A percentile compares a stretch with the other conserved stretches of the same genome.
Evolutionary conservation across 2,888 invertebrate species (phyloP).

Genomic region (Synanthedon andrenaeformis): DNA sequence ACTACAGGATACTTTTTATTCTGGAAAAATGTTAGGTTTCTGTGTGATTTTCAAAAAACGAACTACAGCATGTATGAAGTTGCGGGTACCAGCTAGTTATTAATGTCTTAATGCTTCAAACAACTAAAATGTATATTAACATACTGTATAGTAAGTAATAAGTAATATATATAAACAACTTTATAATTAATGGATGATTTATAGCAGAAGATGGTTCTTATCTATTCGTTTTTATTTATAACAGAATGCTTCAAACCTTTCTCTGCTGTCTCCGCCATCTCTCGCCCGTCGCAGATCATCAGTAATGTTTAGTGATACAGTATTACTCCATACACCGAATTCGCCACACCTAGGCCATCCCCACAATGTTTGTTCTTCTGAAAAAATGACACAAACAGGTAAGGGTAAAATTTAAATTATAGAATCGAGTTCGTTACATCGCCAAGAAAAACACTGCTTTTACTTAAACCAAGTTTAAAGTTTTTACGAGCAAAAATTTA

Average conservation of each 20-base stretch:
- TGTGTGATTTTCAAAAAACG: too few species aligned
- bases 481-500: not conserved
- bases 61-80: too few species aligned
- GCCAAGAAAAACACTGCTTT: not conserved
- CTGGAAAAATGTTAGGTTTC: too few species aligned
- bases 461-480: not conserved
- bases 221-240: not conserved
- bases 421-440: not conserved
- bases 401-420: slow-evolving; percentile 11
- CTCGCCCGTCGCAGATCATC: slow-evolving; percentile 81
- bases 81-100: too few species aligned
- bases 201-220: too few species aligned
- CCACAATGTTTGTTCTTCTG: slow-evolving; percentile 79
- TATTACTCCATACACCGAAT: slow-evolving; percentile 74
- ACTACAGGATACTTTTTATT: too few species aligned
- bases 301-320: slow-evolving; percentile 91
- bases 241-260: slow-evolving; percentile 75
- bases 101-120: too few species aligned
- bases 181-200: too few species aligned
- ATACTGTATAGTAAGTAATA: too few species aligned
- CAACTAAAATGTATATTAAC: too few species aligned
- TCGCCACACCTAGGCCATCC: slow-evolving; percentile 43
- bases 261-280: slow-evolving; percentile 80
- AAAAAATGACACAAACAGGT: slow-evolving; percentile 91
- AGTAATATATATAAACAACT: too few species aligned